Conservation (phyloP, 1,140 invertebrate species). For the Melitaea cinxia region DNA sequence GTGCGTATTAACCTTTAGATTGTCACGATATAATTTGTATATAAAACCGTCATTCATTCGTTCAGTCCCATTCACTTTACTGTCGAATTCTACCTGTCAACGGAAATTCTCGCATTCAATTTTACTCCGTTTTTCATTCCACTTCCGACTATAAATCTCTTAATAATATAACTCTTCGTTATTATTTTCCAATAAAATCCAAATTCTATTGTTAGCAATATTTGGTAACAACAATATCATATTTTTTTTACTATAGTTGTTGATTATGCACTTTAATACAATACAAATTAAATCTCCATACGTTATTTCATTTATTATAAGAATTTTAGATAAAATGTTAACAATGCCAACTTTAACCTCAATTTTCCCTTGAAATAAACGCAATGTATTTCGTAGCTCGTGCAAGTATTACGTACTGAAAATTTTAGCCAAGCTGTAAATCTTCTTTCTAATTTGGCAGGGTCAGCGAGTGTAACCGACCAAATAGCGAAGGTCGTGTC, state of each 20-base stretch:
- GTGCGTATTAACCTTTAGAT: too few species aligned
- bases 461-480: constrained; percentile 3
- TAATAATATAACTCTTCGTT: not conserved
- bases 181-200: not conserved
- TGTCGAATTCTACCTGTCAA: constrained; percentile 10
- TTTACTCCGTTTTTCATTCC: not conserved
- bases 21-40: too few species aligned
- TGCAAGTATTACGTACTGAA: not conserved
- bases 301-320: too few species aligned
- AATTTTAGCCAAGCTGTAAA: constrained; percentile 7
- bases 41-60: constrained; percentile 2
- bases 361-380: not conserved
- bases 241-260: not conserved
- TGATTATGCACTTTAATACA: too few species aligned
- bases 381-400: not conserved
- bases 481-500: not conserved
- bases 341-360: not conserved
- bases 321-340: too few species aligned
- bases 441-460: constrained; percentile 6
- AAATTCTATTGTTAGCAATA: not conserved
- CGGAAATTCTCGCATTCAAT: constrained; percentile 10
- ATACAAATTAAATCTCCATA: too few species aligned
- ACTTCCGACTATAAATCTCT: constrained; percentile 5
- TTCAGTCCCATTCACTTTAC: constrained; percentile 1
- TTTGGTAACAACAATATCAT: too few species aligned